Evolutionary conservation across 2,113 vertebrate genomes (phyloP).

Genomic region (Pituophis catenifer): DNA sequence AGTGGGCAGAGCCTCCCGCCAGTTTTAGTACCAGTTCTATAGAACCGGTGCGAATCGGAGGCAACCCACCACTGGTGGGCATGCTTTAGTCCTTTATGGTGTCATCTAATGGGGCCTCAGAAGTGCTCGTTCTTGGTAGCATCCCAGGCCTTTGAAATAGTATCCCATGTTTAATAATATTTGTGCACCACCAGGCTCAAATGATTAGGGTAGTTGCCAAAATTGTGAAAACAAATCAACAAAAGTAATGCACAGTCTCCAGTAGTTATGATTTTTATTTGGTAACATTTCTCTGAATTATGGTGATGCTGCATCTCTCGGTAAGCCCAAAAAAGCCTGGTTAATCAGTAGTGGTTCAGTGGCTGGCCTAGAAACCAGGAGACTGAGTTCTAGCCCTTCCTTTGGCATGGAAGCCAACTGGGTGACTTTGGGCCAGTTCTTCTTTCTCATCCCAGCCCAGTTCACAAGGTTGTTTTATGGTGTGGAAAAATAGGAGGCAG

Average conservation of each 20-base stretch:
- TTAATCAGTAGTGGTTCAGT: neutral
- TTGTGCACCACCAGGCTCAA: neutral
- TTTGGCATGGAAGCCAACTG: neutral
- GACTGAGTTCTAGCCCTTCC: neutral
- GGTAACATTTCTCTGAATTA: neutral
- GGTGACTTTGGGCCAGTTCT: neutral
- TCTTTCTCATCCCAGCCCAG: neutral
- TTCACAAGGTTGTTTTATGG: too few relatives aligned
- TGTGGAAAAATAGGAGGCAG: neutral
- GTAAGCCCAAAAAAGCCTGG: neutral
- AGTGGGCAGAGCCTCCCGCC: too few relatives aligned
- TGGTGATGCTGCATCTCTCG: neutral
- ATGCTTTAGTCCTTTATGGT: neutral
- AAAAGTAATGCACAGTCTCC: neutral
- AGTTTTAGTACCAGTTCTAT: too few relatives aligned
- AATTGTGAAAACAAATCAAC: neutral
- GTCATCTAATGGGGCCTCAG: neutral
- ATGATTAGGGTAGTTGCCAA: neutral
- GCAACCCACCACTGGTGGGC: neutral
- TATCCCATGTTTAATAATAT: neutral
- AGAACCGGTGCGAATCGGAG: too few relatives aligned
- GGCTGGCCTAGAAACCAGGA: neutral
- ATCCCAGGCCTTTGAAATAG: neutral
- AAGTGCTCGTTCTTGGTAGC: neutral
- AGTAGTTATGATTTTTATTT: neutral